Evolutionary conservation across 2,797 vertebrate genomes (phyloP).

Genomic region (Numenius phaeopus): DNA sequence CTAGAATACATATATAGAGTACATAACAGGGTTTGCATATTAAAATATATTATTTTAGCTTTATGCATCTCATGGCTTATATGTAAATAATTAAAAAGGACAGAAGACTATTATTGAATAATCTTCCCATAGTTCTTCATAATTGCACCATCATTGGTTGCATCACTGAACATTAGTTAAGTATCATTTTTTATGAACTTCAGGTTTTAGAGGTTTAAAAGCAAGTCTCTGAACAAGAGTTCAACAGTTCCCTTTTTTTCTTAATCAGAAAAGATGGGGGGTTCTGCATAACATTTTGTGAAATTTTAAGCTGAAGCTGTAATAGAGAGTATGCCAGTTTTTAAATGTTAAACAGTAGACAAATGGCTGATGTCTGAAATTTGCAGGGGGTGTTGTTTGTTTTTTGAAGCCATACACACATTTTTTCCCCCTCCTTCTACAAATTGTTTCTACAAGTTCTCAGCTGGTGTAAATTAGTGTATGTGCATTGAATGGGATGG

Average conservation of each 20-base stretch:
- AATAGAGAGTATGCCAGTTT: not conserved
- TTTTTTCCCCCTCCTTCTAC: not conserved
- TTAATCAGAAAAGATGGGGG: not conserved
- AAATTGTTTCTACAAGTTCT: not conserved
- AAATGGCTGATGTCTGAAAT: not conserved
- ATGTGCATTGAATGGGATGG: not conserved
- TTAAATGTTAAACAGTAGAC: not conserved
- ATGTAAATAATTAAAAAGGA: constrained; percentile 38
- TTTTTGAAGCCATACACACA: not conserved
- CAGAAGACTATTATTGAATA: not conserved
- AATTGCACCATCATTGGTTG: not conserved
- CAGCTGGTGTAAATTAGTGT: not conserved
- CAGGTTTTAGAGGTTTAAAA: constrained; percentile 7
- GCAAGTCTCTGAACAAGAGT: not conserved
- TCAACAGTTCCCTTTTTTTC: not conserved
- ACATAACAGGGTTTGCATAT: not conserved
- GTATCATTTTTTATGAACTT: not conserved
- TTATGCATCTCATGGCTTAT: not conserved
- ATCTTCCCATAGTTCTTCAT: not conserved
- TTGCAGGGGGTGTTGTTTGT: not conserved
- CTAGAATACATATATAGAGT: not conserved
- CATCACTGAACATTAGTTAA: not conserved
- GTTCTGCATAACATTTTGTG: not conserved
- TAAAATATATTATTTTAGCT: constrained; percentile 7
- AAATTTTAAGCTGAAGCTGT: not conserved